These are phyloP conservation scores for Phorcus lineatus DNA, from an alignment of 2,888 invertebrate genomes.

Conservation along the genomic window DNA sequence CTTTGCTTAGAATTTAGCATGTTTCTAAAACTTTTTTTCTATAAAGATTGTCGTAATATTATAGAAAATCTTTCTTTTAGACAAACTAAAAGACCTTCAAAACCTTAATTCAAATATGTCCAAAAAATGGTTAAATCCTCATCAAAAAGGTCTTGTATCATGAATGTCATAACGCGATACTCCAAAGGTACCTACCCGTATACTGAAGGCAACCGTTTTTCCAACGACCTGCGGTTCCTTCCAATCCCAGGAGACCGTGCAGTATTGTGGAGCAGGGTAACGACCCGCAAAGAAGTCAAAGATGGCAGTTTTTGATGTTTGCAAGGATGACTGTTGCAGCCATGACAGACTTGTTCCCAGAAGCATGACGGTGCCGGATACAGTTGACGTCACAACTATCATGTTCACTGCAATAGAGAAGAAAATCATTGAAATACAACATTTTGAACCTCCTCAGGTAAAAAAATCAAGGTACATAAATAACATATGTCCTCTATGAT, in stretches of 20 bases:
- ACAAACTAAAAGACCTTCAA: no score
- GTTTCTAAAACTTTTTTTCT: no score
- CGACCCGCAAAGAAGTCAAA: slow-evolving; percentile 93
- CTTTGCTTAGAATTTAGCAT: no score
- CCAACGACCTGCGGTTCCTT: slow-evolving; percentile 91
- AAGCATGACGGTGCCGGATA: slow-evolving; percentile 27
- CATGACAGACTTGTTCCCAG: slow-evolving; percentile 6
- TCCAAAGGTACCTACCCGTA: slow-evolving; percentile 70
- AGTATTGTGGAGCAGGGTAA: slow-evolving; percentile 91
- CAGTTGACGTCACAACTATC: slow-evolving; percentile 12
- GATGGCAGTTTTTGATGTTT: slow-evolving; percentile 45
- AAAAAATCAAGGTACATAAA: no score
- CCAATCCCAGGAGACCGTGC: slow-evolving; percentile 92
- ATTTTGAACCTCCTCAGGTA: no score
- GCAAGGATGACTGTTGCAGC: slow-evolving; percentile 22
- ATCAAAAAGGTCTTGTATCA: no score
- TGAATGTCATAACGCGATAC: no score
- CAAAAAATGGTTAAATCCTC: no score
- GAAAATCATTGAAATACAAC: not conserved
- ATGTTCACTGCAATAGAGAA: slow-evolving; percentile 22
- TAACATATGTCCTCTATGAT: no score
- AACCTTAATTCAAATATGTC: no score
- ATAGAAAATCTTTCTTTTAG: no score
- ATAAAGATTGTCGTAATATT: no score
- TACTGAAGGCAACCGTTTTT: slow-evolving; percentile 92